Evolutionary conservation across 2,888 invertebrate species (phyloP), one percentile per base, ranked within the genome.

Genomic region (Tinea pellionella): DNA sequence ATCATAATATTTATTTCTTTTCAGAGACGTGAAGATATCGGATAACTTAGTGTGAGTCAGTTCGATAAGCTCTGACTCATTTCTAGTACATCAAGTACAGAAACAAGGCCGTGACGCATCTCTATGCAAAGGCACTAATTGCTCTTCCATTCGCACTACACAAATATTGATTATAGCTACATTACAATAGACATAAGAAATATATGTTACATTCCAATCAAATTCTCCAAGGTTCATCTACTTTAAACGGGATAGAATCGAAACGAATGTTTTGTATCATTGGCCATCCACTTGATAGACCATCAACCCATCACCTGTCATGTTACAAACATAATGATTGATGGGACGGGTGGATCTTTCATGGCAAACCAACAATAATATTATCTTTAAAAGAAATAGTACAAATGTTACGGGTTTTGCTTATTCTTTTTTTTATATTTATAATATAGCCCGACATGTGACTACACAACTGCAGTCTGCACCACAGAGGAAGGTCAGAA

Each of bases 91-190:
- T 74, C 65, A 66, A 67, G 65, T 65, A 68, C 69, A 63, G 71
- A 73, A 77, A 80, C 78, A 75, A 73, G 69, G 65, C 64, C 63
- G 70, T 85, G 85, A 85, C 82, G 78, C 83, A 84, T 75, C 68
- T 60, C 63, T 63, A 65, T 67, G 69, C 65, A 63, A n/a, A 19
- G 65, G 63, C 64, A 66, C 66, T 69, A 72, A 73, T 71, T 68
- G 68, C 67, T 65, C 63, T 32, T 15, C 32, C 30, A 62, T 63
- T 64, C 42, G 68, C 57, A 57, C 32, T 57, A 32, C 8, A 32
- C 57, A 57, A 57, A 57, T 32, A 57, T 57, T 57, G 66, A 74
- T 72, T 70, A 69, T 70, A 69, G 2, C 47, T 11, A 53, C 53
- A 53, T 53, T 53, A 53, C 53, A 24, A 53, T 24, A n/a, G 12